Percentiles rank a stretch among this genome's conserved stretches.
Evolutionary conservation across 2,888 invertebrate species (phyloP).

Genomic region (Cosmopolites sordidus): DNA sequence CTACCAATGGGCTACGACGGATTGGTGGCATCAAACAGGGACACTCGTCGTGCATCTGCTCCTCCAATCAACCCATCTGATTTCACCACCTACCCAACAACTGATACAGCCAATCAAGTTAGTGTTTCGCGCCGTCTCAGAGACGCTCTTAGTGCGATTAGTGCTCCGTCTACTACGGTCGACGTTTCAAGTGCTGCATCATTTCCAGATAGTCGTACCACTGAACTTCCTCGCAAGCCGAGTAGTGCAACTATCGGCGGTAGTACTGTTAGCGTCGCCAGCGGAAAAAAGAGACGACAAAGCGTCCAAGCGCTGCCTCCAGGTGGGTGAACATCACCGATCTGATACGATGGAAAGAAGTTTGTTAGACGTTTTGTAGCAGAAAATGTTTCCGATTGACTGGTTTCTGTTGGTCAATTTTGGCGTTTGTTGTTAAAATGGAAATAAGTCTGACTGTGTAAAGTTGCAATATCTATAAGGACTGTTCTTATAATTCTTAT

Average conservation of each 20-base stretch:
- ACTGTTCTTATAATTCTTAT: too few species aligned
- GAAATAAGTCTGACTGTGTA: constrained; percentile 23
- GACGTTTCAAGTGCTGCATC: neutral
- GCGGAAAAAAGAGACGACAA: constrained; percentile 11
- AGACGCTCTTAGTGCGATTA: neutral
- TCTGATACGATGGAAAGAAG: constrained; percentile 14
- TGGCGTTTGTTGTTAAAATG: constrained; percentile 19
- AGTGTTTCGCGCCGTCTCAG: neutral
- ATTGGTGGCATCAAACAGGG: constrained; percentile 40
- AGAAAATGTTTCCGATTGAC: constrained; percentile 16
- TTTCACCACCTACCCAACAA: neutral
- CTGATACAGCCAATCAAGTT: too few species aligned
- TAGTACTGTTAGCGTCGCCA: constrained; percentile 16
- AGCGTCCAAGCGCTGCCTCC: constrained; percentile 21
- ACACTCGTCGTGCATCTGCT: constrained; percentile 22
- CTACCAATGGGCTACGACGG: constrained; percentile 46
- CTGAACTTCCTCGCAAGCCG: constrained; percentile 9
- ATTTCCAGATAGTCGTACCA: neutral
- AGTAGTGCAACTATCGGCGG: constrained; percentile 9
- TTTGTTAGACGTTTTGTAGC: constrained; percentile 24
- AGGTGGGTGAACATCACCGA: constrained; percentile 21
- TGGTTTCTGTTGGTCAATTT: constrained; percentile 20
- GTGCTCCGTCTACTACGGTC: too few species aligned
- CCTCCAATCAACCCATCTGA: constrained; percentile 1
- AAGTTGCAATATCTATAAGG: neutral